Base-by-base conservation (phyloP, 2,113 vertebrate genomes). In the Rhinolophus sinicus region DNA sequence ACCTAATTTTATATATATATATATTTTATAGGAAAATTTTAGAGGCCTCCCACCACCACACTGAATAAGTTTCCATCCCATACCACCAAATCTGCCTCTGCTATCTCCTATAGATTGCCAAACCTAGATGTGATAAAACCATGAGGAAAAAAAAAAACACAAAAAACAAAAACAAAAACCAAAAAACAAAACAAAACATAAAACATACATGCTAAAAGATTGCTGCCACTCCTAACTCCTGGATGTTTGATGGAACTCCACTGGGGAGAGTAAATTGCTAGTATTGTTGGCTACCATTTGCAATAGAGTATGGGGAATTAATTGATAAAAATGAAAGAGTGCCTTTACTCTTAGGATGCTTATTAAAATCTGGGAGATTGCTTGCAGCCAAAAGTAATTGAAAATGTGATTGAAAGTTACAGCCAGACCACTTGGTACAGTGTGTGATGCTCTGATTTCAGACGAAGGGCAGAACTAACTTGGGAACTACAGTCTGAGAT, bases 311-410 rank as follows among this genome's bases (percentile, higher is more conserved):
- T 33, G 38, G 83, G 90, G 35, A 97, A 88, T 88, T 94, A 89
- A 89, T 28, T 73, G 77, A 90, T 96, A 86, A 82, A 88, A 95
- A 47, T 75, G 90, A 87, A 78, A 83, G 6, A n/a, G 35, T 75
- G 40, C 8, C 40, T 83, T 91, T 82, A 47, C 30, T 82, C 28
- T 75, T 11, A 75, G 38, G 56, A 83, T 52, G 52, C 38, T 89
- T 97, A 62, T 70, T 93, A 89, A 97, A 96, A 65, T 87, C 78
- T 80, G 67, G 14, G 12, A 52, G 38, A 69, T 85, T 87, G 69
- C 64, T 95, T 92, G 58, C 67, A 96, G 87, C 50, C 77, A 58
- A 76, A 96, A 94, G 52, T 93, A 95, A 95, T 28, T 86, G 88
- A 87, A 96, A 95, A 80, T 87, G n/a, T 90, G 64, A 91, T 96